phyloP scores from a whole-genome alignment of 1,140 invertebrate genomes.

The Ceratosolen fusciceps region DNA sequence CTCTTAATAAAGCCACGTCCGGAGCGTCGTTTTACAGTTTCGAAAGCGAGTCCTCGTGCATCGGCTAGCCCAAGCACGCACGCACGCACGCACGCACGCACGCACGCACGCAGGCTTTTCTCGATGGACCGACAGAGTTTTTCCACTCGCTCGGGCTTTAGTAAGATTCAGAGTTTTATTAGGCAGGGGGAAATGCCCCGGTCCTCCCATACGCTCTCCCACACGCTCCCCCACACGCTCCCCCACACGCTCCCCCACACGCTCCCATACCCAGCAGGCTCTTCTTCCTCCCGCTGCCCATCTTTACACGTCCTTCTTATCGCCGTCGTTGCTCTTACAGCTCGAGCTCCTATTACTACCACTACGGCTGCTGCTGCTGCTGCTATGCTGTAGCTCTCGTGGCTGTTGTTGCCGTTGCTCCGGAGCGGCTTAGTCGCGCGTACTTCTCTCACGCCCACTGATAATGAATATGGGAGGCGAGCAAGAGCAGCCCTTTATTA shows the following conservation, averaged over 20 bases:
- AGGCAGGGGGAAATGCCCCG: slow-evolving; percentile 24
- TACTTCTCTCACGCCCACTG: not conserved
- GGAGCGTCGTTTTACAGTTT: slow-evolving; percentile 30
- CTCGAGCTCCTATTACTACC: not conserved
- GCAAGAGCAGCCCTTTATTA: not conserved
- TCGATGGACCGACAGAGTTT: not conserved
- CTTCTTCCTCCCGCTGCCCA: no score
- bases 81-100: not conserved
- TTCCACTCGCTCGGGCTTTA: slow-evolving; percentile 2
- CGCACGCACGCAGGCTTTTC: not conserved
- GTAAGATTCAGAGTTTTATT: slow-evolving; percentile 39
- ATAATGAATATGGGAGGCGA: not conserved
- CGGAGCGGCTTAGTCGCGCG: no score
- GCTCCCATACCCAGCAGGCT: no score
- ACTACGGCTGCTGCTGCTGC: not conserved
- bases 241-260: no score
- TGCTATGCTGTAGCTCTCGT: no score
- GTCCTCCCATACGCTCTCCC: not conserved
- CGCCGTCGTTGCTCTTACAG: not conserved
- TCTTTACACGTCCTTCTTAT: not conserved
- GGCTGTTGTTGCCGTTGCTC: not conserved
- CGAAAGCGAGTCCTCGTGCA: slow-evolving; percentile 31
- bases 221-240: no score
- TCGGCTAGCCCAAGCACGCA: not conserved
- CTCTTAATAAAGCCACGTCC: slow-evolving; percentile 9